Evolutionary conservation across 64 coral and sea anemone genomes (phyloP).

Genomic region (Hydrozoanthus tunicans): DNA sequence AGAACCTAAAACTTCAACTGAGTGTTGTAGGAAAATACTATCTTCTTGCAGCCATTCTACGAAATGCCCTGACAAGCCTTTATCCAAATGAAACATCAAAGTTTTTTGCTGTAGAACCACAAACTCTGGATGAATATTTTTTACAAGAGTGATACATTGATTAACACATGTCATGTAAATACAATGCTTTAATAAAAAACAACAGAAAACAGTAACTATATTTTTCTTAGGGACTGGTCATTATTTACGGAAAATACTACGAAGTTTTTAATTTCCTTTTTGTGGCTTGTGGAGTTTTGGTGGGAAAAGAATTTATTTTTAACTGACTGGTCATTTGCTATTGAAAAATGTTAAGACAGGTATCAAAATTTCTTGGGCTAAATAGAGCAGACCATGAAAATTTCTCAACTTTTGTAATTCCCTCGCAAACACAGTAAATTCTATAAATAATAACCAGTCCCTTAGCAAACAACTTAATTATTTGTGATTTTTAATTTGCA

Average conservation of each 20-base stretch:
- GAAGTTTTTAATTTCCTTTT: background rate
- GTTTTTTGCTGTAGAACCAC: background rate
- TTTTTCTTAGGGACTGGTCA: background rate
- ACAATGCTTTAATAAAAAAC: conserved; percentile 35
- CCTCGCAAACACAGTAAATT: background rate
- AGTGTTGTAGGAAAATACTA: conserved; percentile 8
- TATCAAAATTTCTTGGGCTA: conserved; percentile 9
- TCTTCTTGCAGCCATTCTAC: conserved; percentile 7
- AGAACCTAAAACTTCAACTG: background rate
- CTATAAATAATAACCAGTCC: background rate
- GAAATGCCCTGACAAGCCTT: conserved; percentile 5
- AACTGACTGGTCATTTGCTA: background rate
- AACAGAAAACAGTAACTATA: conserved; percentile 42
- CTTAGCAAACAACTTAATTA: background rate
- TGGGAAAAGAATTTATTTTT: conserved; percentile 9
- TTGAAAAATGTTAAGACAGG: background rate
- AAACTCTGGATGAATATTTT: conserved; percentile 50
- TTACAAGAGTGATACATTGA: conserved; percentile 33
- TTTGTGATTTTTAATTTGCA: background rate
- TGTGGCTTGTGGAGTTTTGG: conserved; percentile 11
- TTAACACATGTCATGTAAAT: conserved; percentile 31
- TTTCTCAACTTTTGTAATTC: background rate
- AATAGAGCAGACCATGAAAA: background rate
- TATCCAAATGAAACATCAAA: conserved; percentile 6
- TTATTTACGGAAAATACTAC: background rate